Percentiles rank a stretch among this genome's conserved stretches.
phyloP scores from a whole-genome alignment of 2,888 invertebrate genomes.

The Tinea semifulvella region DNA sequence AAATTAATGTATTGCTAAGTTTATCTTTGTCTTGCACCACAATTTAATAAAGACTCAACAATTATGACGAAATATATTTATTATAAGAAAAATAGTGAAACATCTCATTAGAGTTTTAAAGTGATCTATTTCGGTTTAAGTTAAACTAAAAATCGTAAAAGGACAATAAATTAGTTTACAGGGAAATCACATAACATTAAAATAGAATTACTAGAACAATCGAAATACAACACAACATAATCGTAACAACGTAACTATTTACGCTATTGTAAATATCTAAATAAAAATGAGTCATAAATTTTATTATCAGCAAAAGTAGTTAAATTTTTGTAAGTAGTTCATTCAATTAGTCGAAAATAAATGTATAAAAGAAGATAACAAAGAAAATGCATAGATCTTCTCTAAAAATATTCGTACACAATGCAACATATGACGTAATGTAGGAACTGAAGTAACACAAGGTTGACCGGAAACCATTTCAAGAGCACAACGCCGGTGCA shows the following conservation, averaged over 20 bases:
- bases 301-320: too few relatives aligned
- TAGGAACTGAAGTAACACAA: constrained; percentile 46
- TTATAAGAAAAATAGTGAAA: too few relatives aligned
- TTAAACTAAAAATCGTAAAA: background rate
- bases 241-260: constrained; percentile 12
- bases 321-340: too few relatives aligned
- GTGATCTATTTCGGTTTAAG: too few relatives aligned
- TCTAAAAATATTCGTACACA: constrained; percentile 4
- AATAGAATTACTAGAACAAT: constrained; percentile 8
- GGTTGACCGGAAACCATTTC: constrained; percentile 51
- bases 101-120: too few relatives aligned
- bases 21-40: too few relatives aligned
- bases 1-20: too few relatives aligned
- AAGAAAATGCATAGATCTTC: constrained; percentile 6
- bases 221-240: background rate
- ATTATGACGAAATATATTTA: too few relatives aligned
- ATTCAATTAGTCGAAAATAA: background rate
- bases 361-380: too few relatives aligned
- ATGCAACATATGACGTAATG: constrained; percentile 45
- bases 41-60: too few relatives aligned
- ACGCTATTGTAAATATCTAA: too few relatives aligned
- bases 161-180: background rate
- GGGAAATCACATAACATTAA: constrained; percentile 1
- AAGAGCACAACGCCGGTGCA: constrained; percentile 34
- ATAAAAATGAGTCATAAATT: too few relatives aligned